Evolutionary conservation across 2,797 vertebrate genomes (phyloP), one percentile per base, ranked within the genome.

Genomic region (Nyctibius grandis): DNA sequence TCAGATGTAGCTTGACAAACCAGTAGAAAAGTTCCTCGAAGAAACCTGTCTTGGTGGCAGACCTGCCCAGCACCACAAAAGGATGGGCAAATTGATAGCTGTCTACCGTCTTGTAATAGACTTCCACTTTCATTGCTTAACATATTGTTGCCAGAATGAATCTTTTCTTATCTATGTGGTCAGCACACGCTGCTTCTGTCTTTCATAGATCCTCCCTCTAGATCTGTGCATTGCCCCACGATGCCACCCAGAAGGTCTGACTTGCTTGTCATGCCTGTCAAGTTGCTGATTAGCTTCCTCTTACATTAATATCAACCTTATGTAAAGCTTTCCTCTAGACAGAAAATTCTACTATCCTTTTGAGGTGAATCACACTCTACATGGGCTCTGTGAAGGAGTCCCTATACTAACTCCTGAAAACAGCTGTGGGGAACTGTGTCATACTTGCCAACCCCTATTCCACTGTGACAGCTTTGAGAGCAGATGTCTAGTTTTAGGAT

Each of bases 1-100:
- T 69, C 82, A 77, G 59, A 51, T 29, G 22, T 1, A 38, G 33
- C 50, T 69, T 69, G 26, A 69, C 19, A 83, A 91, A 61, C 20
- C n/a, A 82, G n/a, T 17, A 75, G 48, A 75, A 89, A 75, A 89
- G 17, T 34, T 82, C 51, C 57, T 42, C 22, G 82, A 56, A 85
- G 63, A 88, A 94, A 61, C 17, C 19, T 38, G 15, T 63, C 60
- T 57, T 61, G 50, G 9, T 31, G 74, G 34, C 53, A 21, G 34
- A 79, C 18, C 78, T 60, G 29, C 8, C 4, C 26, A 61, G 26
- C 26, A 67, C 19, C 38, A 65, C 20, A 42, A 75, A 84, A 72
- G 15, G n/a, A 72, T 9, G 25, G 33, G 34, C 38, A 88, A 89
- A 45, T 20, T 38, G 29, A 56, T 50, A 67, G 61, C 48, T 85